phyloP scores from a whole-genome alignment of 2,888 invertebrate genomes.

The Pheosia gnoma region DNA sequence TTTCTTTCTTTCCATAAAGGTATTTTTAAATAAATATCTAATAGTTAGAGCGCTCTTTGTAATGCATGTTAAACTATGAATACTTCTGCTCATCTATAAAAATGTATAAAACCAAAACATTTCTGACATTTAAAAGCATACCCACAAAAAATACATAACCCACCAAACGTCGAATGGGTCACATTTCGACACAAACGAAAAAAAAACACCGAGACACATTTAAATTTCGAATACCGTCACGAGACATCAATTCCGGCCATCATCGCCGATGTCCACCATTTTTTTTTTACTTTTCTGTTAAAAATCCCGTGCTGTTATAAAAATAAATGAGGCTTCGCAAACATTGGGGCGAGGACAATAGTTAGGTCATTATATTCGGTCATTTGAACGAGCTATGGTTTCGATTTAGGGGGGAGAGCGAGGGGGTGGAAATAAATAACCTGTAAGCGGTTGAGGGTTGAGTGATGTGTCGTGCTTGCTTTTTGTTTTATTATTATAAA shows the following conservation, averaged over 20 bases:
- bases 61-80: background rate
- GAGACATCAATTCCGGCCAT: conserved; percentile 64
- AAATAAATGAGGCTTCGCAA: conserved; percentile 78
- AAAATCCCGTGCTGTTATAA: conserved; percentile 74
- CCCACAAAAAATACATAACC: conserved; percentile 25
- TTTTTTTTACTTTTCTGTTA: conserved; percentile 65
- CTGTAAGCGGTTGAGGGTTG: conserved; percentile 64
- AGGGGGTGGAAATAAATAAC: conserved; percentile 63
- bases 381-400: conserved; percentile 70
- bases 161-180: conserved; percentile 39
- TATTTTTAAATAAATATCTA: too few relatives aligned
- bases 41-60: background rate
- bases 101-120: conserved; percentile 24
- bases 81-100: conserved; percentile 14
- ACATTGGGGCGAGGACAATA: conserved; percentile 79
- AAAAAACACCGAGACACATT: conserved; percentile 50
- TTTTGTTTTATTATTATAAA: conserved; percentile 43
- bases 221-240: conserved; percentile 62
- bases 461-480: conserved; percentile 47
- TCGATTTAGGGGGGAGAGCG: conserved; percentile 55
- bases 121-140: conserved; percentile 12
- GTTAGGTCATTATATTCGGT: conserved; percentile 81
- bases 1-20: too few relatives aligned
- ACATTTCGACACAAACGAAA: conserved; percentile 23
- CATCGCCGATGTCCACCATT: conserved; percentile 63